A percentile compares a stretch with the other conserved stretches of the same genome.
Conservation (phyloP, 2,797 vertebrate genomes). For the Gymnoscopelus braueri region DNA sequence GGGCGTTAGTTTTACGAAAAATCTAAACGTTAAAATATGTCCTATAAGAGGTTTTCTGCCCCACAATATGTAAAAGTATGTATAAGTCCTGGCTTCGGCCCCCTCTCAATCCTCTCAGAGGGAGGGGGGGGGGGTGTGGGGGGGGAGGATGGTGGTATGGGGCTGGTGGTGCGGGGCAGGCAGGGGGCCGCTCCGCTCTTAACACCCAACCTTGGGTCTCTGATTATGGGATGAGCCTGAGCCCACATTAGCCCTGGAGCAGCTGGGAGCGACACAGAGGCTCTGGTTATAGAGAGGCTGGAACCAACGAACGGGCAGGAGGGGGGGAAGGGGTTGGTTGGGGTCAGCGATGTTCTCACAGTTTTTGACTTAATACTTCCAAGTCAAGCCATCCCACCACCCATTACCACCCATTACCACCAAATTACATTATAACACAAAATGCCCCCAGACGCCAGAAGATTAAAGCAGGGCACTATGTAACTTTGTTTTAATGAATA, state of each 20-base stretch:
- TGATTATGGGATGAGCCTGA: slow-evolving; percentile 59
- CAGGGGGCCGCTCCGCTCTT: slow-evolving; percentile 30
- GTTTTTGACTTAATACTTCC: too few relatives aligned
- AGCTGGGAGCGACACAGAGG: slow-evolving; percentile 11
- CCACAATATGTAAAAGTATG: background rate
- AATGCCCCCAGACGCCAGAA: too few relatives aligned
- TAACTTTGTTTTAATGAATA: too few relatives aligned
- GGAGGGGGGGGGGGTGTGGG: slow-evolving; percentile 2
- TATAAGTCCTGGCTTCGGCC: slow-evolving; percentile 1
- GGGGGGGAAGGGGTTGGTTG: background rate
- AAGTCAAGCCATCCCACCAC: too few relatives aligned
- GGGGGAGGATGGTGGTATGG: too few relatives aligned
- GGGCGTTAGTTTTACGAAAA: too few relatives aligned
- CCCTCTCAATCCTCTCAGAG: slow-evolving; percentile 13
- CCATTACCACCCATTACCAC: too few relatives aligned
- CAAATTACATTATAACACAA: too few relatives aligned
- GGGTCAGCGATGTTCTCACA: background rate
- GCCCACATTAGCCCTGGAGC: slow-evolving; percentile 1
- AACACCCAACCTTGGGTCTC: slow-evolving; percentile 65
- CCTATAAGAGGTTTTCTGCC: too few relatives aligned
- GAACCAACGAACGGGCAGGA: too few relatives aligned
- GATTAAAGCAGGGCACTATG: too few relatives aligned
- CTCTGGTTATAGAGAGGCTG: background rate
- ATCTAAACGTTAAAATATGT: too few relatives aligned
- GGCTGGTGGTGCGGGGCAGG: slow-evolving; percentile 16